Evolutionary conservation across 2,113 vertebrate genomes (phyloP), one percentile per base, ranked within the genome.

Genomic region (Epinephelus moara): DNA sequence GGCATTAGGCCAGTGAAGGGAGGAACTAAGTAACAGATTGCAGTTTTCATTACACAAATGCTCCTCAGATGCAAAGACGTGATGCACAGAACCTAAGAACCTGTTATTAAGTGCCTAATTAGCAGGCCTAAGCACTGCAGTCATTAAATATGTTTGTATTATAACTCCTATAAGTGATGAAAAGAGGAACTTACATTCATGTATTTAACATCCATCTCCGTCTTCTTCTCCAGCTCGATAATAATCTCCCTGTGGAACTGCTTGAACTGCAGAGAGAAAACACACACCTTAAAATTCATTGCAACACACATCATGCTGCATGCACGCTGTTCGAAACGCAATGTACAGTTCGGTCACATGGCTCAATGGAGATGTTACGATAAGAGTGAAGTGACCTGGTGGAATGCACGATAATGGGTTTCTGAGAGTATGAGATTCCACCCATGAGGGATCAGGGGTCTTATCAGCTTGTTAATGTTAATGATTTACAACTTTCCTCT

Each of bases 151-250:
- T 17, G 19, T 70, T 25, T n/a, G n/a, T n/a, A n/a, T n/a, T n/a
- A n/a, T n/a, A n/a, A n/a, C 23, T 37, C 19, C 33, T 19, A 45
- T 6, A 37, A 27, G 6, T n/a, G 74, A 64, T 57, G 17, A 27
- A 56, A 13, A n/a, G 30, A 55, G n/a, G 0, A 5, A 96, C 98
- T 97, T 91, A 99, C 98, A 13, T 94, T 99, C 98, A 99, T 99
- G 17, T 99, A 99, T 86, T 99, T 99, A 14, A 98, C 96, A 78
- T 99, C 98, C 90, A 98, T 96, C 19, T 99, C 98, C 0, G 97
- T 99, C 94, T 99, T 99, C 95, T 95, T 97, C 93, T 99, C 98
- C 94, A 99, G 94, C 91, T 99, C 98, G 10, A 87, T 82, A 85
- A 99, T 96, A 68, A 99, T 96, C 37, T 99, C 98, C 90, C 93